Percentiles rank a stretch among this genome's conserved stretches.
Conservation (phyloP, 2,113 vertebrate species). For the Sitta europaea region DNA sequence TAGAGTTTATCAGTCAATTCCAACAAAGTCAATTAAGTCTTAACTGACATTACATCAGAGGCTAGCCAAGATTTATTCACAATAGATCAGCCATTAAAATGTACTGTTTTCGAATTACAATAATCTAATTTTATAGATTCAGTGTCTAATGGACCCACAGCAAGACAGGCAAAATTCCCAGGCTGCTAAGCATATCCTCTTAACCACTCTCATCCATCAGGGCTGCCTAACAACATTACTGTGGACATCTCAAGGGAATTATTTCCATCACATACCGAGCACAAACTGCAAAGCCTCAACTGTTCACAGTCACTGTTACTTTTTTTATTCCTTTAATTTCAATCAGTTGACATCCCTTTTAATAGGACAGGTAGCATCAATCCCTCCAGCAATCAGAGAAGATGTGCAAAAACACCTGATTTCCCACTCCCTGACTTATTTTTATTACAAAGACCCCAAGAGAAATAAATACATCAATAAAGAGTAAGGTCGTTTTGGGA, state of each 20-base stretch:
- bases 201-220: not conserved
- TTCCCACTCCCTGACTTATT: not conserved
- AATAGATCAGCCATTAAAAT: not conserved
- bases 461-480: not conserved
- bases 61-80: not conserved
- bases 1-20: not conserved
- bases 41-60: not conserved
- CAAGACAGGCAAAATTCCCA: slow-evolving; percentile 17
- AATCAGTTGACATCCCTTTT: not conserved
- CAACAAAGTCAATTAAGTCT: not conserved
- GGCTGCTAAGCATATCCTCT: not conserved
- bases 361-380: not conserved
- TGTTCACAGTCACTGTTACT: not conserved
- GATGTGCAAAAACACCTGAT: not conserved
- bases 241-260: not conserved
- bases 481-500: not conserved
- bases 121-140: slow-evolving; percentile 14
- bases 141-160: not conserved
- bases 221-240: not conserved
- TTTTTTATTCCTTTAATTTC: not conserved
- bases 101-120: slow-evolving; percentile 2
- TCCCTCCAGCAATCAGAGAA: not conserved
- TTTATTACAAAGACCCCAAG: not conserved
- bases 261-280: not conserved
- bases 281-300: not conserved